These are phyloP conservation scores for Drosophila gunungcola DNA, from an alignment of 1,140 invertebrate species.

Conservation along the genomic window DNA sequence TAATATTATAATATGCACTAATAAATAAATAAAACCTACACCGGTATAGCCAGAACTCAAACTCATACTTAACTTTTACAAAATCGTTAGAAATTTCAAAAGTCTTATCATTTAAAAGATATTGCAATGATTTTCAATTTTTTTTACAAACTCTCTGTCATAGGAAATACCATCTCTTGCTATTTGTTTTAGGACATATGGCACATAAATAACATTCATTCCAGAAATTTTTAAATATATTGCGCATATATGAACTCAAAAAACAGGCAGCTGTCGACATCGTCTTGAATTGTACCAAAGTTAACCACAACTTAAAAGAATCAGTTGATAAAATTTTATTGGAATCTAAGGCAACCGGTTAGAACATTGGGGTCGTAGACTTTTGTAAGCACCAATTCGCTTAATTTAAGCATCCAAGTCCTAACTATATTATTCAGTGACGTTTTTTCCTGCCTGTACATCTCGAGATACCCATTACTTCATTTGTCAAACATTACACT, in stretches of 20 bases:
- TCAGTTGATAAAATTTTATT: constrained; percentile 86
- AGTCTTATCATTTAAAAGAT: constrained; percentile 90
- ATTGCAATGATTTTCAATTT: constrained; percentile 92
- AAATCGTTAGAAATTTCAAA: constrained; percentile 89
- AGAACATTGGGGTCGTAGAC: constrained; percentile 86
- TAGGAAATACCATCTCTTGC: constrained; percentile 87
- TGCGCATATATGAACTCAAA: constrained; percentile 88
- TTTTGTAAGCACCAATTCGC: no score
- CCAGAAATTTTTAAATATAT: constrained; percentile 92
- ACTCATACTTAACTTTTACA: no score
- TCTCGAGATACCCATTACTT: no score
- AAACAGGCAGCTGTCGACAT: constrained; percentile 88
- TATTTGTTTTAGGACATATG: constrained; percentile 88
- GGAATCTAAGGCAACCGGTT: constrained; percentile 86
- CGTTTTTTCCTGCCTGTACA: no score
- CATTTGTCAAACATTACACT: no score
- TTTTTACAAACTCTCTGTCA: constrained; percentile 91
- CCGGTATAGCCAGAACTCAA: no score
- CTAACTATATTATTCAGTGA: no score
- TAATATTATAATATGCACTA: no score
- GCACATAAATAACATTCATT: constrained; percentile 93
- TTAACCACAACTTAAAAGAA: constrained; percentile 88
- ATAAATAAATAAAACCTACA: no score
- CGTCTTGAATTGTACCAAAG: constrained; percentile 89
- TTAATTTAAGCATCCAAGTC: no score